Percentiles rank a stretch among this genome's conserved stretches.
These are phyloP conservation scores for Blomia tropicalis DNA, from an alignment of 2,888 invertebrate species.

Conservation along the genomic window DNA sequence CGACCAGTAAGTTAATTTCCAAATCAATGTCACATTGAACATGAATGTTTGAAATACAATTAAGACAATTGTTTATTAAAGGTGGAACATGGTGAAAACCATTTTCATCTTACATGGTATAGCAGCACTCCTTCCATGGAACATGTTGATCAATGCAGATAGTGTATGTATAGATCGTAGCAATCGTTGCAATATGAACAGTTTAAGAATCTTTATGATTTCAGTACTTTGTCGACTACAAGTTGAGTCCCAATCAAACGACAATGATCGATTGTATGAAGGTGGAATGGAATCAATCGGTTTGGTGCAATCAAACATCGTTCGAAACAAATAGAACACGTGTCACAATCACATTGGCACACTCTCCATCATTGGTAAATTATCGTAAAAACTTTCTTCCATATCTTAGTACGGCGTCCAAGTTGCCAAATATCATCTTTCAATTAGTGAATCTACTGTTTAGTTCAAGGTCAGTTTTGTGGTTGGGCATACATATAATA, in stretches of 20 bases:
- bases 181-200: background rate
- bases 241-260: conserved; percentile 26
- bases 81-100: background rate
- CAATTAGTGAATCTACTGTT: conserved; percentile 85
- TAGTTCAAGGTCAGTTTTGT: conserved; percentile 56
- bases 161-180: conserved; percentile 43
- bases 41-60: background rate
- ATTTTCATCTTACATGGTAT: conserved; percentile 83
- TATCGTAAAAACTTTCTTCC: conserved; percentile 62
- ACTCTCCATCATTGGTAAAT: conserved; percentile 28
- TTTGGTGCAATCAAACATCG: too few species aligned
- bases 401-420: conserved; percentile 73
- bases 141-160: conserved; percentile 95
- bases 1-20: too few species aligned
- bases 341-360: too few species aligned
- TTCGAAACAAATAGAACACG: too few species aligned
- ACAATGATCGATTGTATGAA: too few species aligned
- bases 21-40: background rate
- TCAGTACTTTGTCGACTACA: conserved; percentile 30
- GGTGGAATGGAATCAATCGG: too few species aligned
- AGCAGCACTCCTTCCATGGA: conserved; percentile 90
- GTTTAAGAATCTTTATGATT: background rate
- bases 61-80: background rate
- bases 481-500: background rate
- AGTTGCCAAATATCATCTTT: conserved; percentile 82